Base-by-base conservation (phyloP, 2,113 vertebrate species). In the Lepus americanus region DNA sequence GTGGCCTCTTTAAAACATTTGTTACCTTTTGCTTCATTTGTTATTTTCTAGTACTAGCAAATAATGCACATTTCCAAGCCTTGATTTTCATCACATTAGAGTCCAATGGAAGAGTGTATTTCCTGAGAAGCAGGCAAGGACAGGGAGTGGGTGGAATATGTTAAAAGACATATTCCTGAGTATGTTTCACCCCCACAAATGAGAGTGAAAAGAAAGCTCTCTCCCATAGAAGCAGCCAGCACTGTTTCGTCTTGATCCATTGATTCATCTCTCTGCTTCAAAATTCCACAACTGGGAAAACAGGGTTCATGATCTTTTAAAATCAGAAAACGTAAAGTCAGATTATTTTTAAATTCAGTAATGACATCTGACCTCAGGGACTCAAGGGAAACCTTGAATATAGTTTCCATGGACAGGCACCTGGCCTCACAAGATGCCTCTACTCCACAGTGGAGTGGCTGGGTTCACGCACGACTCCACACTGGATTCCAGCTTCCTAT, bases 11-110 rank as follows among this genome's bases (percentile, higher is more conserved):
- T 67, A 66, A 70, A 90, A 90, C 31, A 36, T 77, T 91, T 73
- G 73, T 64, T 95, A 17, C 51, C 77, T 69, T 92, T 92, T 93
- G 88, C 44, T 94, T 92, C 49, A 31, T 86, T 83, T 94, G 76
- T 81, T 95, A 87, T 36, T 59, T 59, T 59, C 64, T 79, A 51
- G 55, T 80, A 39, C 23, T 25, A 7, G 29, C 66, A 83, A 95
- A 72, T 59, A 92, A n/a, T 16, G 16, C 66, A 27, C 36, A 23
- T 27, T 36, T n/a, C 39, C 11, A 36, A 85, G 39, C 39, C 85
- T 78, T 53, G 3, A 3, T 89, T 95, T 90, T 78, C 22, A 72
- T 77, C 74, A 17, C 33, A 6, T 44, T 22, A 25, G 79, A 72
- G 66, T 63, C 74, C 55, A 29, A 61, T 81, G 63, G 63, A 89